Evolutionary conservation across 2,113 vertebrate species (phyloP), one percentile per base, ranked within the genome.

Genomic region (Anser brachyrhynchus): DNA sequence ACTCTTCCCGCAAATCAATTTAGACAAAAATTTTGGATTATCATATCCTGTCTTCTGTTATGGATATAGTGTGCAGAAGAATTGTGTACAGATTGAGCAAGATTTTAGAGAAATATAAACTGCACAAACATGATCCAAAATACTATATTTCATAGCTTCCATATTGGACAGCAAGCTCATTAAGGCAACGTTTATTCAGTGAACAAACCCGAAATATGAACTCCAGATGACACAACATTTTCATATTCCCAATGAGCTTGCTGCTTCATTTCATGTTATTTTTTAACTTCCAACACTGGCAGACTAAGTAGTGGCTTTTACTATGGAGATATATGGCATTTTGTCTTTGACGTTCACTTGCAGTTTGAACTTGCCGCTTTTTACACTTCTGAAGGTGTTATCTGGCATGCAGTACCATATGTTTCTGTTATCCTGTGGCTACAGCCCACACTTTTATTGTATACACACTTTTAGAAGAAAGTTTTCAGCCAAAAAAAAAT

Each of bases 351-450:
- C 23, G 0, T 85, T 67, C 1, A 0, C 79, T 76, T 87, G 67
- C 51, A 79, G 37, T 87, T 96, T 92, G 89, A 93, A 89, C 80
- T 87, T 89, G 58, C n/a, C 7, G 7, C 69, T 74, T 92, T 88
- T 65, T 70, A 72, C 1, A 2, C 51, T 73, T 87, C 74, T 67
- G 66, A 89, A 93, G 67, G 86, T 92, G 92, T 73, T 82, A 82
- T n/a, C 44, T 89, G 84, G 77, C 73, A 51, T 21, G 62, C 44
- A 75, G 11, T 59, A 52, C 78, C 81, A 73, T 72, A 69, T 85
- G 81, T 92, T 91, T 90, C 66, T 29, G 14, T 73, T 82, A 94
- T 51, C 44, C 46, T 79, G 25, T 28, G 82, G 62, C 54, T 82
- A 43, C 77, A 89, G n/a, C 19, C 44, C 28, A 21, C 33, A 17